Base-by-base conservation (phyloP, 2,113 vertebrate species). In the Empidonax alnorum region DNA sequence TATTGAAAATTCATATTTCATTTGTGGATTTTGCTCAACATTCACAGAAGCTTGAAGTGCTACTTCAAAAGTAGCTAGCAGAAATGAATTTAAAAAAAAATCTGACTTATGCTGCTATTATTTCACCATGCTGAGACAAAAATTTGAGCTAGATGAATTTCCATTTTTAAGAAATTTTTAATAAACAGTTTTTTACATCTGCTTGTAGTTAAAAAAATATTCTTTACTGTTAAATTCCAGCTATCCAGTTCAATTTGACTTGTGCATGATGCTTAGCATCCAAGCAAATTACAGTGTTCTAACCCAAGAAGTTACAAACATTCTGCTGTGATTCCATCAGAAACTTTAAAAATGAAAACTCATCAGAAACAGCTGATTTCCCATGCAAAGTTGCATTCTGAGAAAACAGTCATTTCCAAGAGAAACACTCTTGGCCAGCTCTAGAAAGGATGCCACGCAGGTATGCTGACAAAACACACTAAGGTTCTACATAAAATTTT, bases 1-100 rank as follows among this genome's bases (percentile, higher is more conserved):
- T 95, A 90, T 92, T 89, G 77, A 95, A 97, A 96, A 96, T 97
- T 93, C 97, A 91, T 76, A 88, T 90, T 94, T 87, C 46, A 83
- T 94, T 78, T 95, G 87, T 52, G 91, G 89, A 91, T 93, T 96
- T 95, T 94, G 65, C 79, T 94, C 83, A 87, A 92, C 39, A 86
- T 94, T 97, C 84, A 91, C 90, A 72, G 75, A 81, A 94, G 55
- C 55, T 94, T 62, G 27, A 96, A 62, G 50, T 50, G 65, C 77
- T 88, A 73, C 37, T 85, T 73, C 41, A 72, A 62, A 47, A 65
- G 63, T 89, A 46, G 39, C 37, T 73, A 50, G 25, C 58, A 90
- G 46, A 92, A 94, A 91, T 71, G 86, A 89, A 84, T 12, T 12
- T 31, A 55, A 53, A 87, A 89, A 89, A 88, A 84, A 71, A 37